These are phyloP conservation scores for Colletes latitarsis DNA, from an alignment of 1,140 invertebrate species.

Conservation along the genomic window DNA sequence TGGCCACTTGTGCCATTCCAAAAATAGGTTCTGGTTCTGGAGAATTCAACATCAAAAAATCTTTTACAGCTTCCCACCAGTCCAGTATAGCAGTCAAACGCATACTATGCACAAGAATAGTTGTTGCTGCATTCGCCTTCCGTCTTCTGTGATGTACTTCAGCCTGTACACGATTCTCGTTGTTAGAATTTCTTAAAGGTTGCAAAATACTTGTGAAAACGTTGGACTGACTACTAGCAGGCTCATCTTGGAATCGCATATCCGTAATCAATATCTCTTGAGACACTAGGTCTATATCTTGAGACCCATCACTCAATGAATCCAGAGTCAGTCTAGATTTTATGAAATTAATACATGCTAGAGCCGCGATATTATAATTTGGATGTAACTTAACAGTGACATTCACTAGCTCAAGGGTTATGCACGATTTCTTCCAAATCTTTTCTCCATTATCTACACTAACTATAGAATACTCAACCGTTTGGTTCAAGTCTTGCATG, in stretches of 20 bases:
- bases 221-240: slow-evolving; percentile 88
- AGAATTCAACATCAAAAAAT: slow-evolving; percentile 86
- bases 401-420: slow-evolving; percentile 93
- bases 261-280: slow-evolving; percentile 95
- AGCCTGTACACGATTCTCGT: slow-evolving; percentile 87
- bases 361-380: slow-evolving; percentile 82
- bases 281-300: slow-evolving; percentile 96
- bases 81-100: slow-evolving; percentile 95
- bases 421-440: slow-evolving; percentile 89
- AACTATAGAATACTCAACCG: slow-evolving; percentile 56
- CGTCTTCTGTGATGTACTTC: slow-evolving; percentile 89
- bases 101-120: slow-evolving; percentile 97
- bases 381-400: slow-evolving; percentile 89
- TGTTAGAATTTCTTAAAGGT: slow-evolving; percentile 83
- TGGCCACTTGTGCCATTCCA: slow-evolving; percentile 39
- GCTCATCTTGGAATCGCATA: slow-evolving; percentile 87
- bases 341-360: slow-evolving; percentile 96
- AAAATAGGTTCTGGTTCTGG: slow-evolving; percentile 71
- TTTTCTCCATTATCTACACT: slow-evolving; percentile 59
- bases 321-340: slow-evolving; percentile 93
- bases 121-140: slow-evolving; percentile 89
- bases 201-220: slow-evolving; percentile 95
- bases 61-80: slow-evolving; percentile 93
- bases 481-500: slow-evolving; percentile 69
- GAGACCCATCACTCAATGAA: slow-evolving; percentile 91